Base-by-base conservation (phyloP, 2,113 vertebrate species). In the Bambusicola thoracicus region DNA sequence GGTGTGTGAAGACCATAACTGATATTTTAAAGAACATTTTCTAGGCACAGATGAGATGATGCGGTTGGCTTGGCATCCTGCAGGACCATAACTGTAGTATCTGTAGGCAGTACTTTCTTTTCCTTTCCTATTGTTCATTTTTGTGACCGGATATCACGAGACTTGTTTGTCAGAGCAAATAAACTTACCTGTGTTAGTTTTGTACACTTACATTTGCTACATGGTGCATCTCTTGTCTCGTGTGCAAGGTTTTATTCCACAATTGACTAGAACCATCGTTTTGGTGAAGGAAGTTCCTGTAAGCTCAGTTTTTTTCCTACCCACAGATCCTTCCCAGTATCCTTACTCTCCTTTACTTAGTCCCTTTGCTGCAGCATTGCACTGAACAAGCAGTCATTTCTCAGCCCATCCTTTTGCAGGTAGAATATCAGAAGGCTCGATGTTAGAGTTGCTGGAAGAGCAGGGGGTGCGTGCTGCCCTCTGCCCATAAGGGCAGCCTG, bases 71-170 rank as follows among this genome's bases (percentile, higher is more conserved):
- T 6, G 67, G 36, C 17, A 17, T 72, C 43, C 59, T 81, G 10
- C 13, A 87, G 53, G 15, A 36, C 22, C 12, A 38, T 72, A 63
- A 21, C 32, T 75, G 48, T 40, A 67, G 11, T 58, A 14, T 78
- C 55, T 70, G 13, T 67, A 80, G 53, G 53, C 38, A 72, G 53
- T 65, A 65, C 51, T 88, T 85, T 85, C 67, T 76, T 49, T 74
- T 84, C 61, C 36, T 32, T 66, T 94, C 36, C 53, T 73, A 63
- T 6, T 82, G 5, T 8, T 67, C 46, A 6, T 44, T 74, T 85
- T 85, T 70, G 8, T 73, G 27, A n/a, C 29, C 48, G 38, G 38
- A 59, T 74, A 63, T 34, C 7, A 1, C 15, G 13, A 62, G 34
- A 34, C 29, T 63, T 66, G 21, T 0, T 86, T 70, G 11, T 73